phyloP scores from a whole-genome alignment of 2,888 invertebrate species.

The Pterostichus niger region DNA sequence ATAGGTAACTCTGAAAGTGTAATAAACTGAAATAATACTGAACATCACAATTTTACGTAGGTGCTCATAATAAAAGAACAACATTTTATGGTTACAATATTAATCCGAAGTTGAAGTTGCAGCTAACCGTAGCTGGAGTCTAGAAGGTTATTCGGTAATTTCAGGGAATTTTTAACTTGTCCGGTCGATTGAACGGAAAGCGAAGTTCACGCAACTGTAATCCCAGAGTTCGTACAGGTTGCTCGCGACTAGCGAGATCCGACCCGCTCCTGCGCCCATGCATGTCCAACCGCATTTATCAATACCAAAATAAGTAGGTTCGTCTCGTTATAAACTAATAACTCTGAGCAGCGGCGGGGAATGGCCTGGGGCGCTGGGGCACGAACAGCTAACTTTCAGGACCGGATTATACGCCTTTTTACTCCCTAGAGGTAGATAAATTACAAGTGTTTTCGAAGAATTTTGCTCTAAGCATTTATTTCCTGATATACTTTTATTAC shows the following conservation, averaged over 20 bases:
- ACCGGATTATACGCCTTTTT: conserved; percentile 35
- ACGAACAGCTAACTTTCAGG: conserved; percentile 33
- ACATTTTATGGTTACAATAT: conserved; percentile 43
- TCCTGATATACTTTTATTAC: conserved; percentile 55
- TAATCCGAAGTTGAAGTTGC: neutral
- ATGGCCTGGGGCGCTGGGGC: conserved; percentile 1
- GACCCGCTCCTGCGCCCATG: conserved; percentile 44
- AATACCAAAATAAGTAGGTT: conserved; percentile 64
- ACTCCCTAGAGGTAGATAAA: conserved; percentile 26
- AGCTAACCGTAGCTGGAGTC: neutral
- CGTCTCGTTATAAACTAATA: conserved; percentile 67
- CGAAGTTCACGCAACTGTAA: conserved; percentile 49
- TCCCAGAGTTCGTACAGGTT: conserved; percentile 34
- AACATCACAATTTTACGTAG: conserved; percentile 13
- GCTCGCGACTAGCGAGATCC: neutral
- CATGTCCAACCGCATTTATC: conserved; percentile 64
- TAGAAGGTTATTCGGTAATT: conserved; percentile 25
- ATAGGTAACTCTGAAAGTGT: neutral
- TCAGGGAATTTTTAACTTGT: conserved; percentile 48
- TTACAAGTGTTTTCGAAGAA: conserved; percentile 51
- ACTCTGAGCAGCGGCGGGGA: conserved; percentile 46
- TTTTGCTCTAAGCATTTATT: conserved; percentile 53
- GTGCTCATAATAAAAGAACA: conserved; percentile 45
- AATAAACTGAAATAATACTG: conserved; percentile 31
- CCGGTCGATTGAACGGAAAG: conserved; percentile 54